Evolutionary conservation across 2,888 invertebrate species (phyloP), one percentile per base, ranked within the genome.

Genomic region (Acanthoscelides obtectus): DNA sequence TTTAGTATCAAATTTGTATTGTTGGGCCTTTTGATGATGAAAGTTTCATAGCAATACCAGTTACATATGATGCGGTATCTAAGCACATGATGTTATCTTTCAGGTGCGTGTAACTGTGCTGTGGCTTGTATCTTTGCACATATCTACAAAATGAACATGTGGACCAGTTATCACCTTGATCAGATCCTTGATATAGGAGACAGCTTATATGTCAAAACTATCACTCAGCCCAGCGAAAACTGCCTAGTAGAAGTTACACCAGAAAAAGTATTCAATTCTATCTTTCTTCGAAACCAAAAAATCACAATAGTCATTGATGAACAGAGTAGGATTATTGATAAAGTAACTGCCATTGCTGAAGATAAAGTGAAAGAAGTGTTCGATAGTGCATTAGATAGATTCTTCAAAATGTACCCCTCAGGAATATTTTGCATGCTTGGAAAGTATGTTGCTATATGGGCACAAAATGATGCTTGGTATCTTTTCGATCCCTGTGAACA

Each of bases 91-190:
- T 67, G 64, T 8, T 72, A 21, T 6, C 8, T 75, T 72, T 68
- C 67, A 82, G 89, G 88, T 19, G 80, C 89, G 22, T 86, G 88
- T 0, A 88, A 88, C 85, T 88, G 88, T 72, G 87, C 89, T 0
- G 87, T 89, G 83, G 88, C 89, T 0, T 88, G 88, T 75, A 87
- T 88, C 63, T 84, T 88, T 75, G 87, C 89, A 0, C 87, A 87
- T 77, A 86, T 89, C 73, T 87, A 86, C 79, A 87, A 88, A 73
- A 88, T 89, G 68, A 86, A 87, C 70, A 86, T 86, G 70, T 92
- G 92, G 92, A 88, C 87, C 0, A 86, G 86, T 80, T 86, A 86
- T 72, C 86, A 88, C 2, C 78, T 92, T 0, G 90, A 91, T 77
- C 86, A 86, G 74, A 84, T 89, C 22, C 78, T 89, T 1, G 85